These are phyloP conservation scores for Aphelenchoides fujianensis DNA, from an alignment of 1,140 invertebrate species.

Conservation along the genomic window DNA sequence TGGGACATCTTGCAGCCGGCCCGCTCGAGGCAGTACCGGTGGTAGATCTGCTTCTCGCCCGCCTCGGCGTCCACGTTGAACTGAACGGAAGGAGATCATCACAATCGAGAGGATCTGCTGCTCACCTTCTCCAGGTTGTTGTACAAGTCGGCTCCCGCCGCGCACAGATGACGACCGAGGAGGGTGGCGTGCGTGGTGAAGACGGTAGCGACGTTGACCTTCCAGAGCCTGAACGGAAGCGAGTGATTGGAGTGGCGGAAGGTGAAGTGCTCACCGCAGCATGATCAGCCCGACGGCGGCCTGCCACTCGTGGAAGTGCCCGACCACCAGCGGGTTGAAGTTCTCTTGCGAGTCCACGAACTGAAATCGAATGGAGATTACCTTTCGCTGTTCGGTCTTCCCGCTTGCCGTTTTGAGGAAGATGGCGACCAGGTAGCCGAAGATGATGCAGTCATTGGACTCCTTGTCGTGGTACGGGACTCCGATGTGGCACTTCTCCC, in stretches of 20 bases:
- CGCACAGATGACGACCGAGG: constrained; percentile 91
- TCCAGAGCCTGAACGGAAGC: constrained; percentile 70
- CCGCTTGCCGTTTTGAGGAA: constrained; percentile 74
- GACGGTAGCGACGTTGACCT: constrained; percentile 88
- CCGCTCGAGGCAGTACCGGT: constrained; percentile 95
- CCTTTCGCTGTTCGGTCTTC: too few species aligned
- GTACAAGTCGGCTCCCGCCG: constrained; percentile 96
- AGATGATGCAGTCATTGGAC: constrained; percentile 91
- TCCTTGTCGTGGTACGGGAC: constrained; percentile 92
- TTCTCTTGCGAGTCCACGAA: constrained; percentile 60
- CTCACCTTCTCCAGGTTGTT: constrained; percentile 90
- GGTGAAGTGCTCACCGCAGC: constrained; percentile 64
- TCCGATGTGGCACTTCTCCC: constrained; percentile 79
- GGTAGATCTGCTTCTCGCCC: constrained; percentile 96
- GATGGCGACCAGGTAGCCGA: constrained; percentile 90
- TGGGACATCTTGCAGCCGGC: constrained; percentile 87
- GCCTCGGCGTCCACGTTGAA: constrained; percentile 97
- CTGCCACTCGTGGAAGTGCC: constrained; percentile 98
- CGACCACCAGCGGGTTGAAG: constrained; percentile 74
- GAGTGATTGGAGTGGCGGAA: constrained; percentile 4
- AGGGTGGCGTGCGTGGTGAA: constrained; percentile 99
- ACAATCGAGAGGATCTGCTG: too few species aligned
- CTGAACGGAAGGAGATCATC: constrained; percentile 65
- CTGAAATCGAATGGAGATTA: too few species aligned
- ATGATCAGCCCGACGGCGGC: constrained; percentile 89